Percentiles rank a stretch among this genome's conserved stretches.
Conservation (phyloP, 2,113 vertebrate species). For the Sclerurus mexicanus region DNA sequence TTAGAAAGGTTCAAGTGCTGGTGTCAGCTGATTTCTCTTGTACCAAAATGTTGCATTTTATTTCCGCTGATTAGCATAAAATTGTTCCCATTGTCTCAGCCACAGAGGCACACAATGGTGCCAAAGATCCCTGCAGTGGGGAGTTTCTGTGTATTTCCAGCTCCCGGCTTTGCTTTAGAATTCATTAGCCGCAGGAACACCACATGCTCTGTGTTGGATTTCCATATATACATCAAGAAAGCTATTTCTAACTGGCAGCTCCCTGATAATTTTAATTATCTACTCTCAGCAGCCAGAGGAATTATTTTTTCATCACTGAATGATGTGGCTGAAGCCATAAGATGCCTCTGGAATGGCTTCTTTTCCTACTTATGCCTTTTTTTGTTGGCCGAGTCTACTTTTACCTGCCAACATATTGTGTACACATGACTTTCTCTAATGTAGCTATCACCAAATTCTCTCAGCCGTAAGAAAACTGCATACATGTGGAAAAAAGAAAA, state of each 20-base stretch:
- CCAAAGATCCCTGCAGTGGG: conserved; percentile 80
- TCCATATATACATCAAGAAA: neutral
- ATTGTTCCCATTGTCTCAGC: conserved; percentile 88
- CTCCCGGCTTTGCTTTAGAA: conserved; percentile 18
- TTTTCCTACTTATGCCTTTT: neutral
- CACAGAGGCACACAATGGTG: conserved; percentile 75
- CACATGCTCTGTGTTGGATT: neutral
- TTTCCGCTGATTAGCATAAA: conserved; percentile 92
- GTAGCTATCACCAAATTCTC: neutral
- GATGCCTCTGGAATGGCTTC: neutral
- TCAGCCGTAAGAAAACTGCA: neutral
- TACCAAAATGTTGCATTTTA: conserved; percentile 77
- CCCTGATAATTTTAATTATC: neutral
- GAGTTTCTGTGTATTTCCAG: conserved; percentile 12
- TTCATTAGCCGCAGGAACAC: neutral
- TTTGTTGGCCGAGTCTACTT: neutral
- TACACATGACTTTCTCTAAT: neutral
- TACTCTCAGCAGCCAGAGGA: neutral
- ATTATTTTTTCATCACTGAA: neutral
- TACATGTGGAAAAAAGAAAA: rapidly evolving
- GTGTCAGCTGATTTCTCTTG: conserved; percentile 61
- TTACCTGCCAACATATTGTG: neutral
- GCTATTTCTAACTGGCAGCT: neutral
- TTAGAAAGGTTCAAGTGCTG: conserved; percentile 1
- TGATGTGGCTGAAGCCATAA: neutral